Base-by-base conservation (phyloP, 2,113 vertebrate genomes). In the Egretta garzetta region DNA sequence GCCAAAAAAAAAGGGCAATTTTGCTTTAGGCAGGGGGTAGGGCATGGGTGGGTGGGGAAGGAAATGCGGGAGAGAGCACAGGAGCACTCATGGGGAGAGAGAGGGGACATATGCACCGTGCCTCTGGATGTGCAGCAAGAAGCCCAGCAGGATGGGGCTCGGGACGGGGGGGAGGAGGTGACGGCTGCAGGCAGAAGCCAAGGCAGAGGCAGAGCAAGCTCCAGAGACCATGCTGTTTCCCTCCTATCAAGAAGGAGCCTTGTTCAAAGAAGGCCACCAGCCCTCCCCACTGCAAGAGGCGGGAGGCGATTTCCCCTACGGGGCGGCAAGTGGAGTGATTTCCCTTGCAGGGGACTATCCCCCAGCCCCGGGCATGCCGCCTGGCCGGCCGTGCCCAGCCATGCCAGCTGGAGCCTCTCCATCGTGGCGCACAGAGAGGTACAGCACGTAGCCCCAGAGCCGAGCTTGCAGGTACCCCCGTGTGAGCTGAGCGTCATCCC, bases 1-100 rank as follows among this genome's bases (percentile, higher is more conserved):
- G 96, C 91, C 93, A 96, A 84, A 80, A 81, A 52, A 80, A 84
- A 21, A 55, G 63, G 68, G 41, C 66, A 91, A 73, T 94, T 95
- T 94, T 75, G 28, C 71, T 94, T 86, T 73, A 93, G 58, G 72
- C 62, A 87, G 80, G 49, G n/a, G n/a, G 70, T 72, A 94, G 77
- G 50, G 27, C 77, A 80, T 62, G 73, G 71, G 55, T 93, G 59
- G 32, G 12, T 35, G 71, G 87, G 60, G 49, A 93, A 24, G n/a
- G 43, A 88, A 94, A 71, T 14, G 60, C 83, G 32, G n/a, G 50
- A 83, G 52, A n/a, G 55, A 73, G 56, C 10, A 3, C 75, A 18
- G 27, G 14, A 85, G 21, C 3, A 3, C 8, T 4, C 73, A 77
- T 4, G 14, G 49, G 59, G 59, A 88, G 43, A 92, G 47, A 68